Evolutionary conservation across 2,797 vertebrate species (phyloP), one percentile per base, ranked within the genome.

Genomic region (Ibycter americanus): DNA sequence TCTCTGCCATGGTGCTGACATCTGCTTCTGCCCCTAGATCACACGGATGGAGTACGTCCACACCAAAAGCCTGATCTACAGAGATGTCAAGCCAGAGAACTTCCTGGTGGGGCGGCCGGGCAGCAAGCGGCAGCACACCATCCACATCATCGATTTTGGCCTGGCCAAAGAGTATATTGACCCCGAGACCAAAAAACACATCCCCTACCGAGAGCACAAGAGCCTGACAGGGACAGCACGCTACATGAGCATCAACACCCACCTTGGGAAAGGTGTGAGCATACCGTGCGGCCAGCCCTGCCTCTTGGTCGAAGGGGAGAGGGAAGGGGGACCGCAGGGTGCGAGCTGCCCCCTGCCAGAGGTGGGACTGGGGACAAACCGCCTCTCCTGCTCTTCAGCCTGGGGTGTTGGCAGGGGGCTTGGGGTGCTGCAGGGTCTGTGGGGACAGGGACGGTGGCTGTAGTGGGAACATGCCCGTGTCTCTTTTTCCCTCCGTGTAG

Each of bases 171-270:
- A 99, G 97, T 99, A 99, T 96, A 99, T 99, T 32, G 99, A 99
- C 98, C 99, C 99, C 0, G 99, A 99, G 99, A 99, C 99, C 99
- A 99, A 99, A 99, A 99, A 99, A 99, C 99, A 99, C 99, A 99
- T 99, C 99, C 99, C 99, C 4, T 99, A 99, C 98, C 98, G 99
- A 97, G 99, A 99, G 98, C 99, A 99, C 99, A 99, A 99, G 98
- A 99, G 99, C 98, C 98, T 99, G 97, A 99, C 99, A 10, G 99
- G 99, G 96, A 99, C 99, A 2, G 99, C 99, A 2, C 99, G 99
- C 94, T 99, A 99, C 97, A 99, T 99, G 99, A 99, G 99, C 98
- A 99, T 99, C 98, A 99, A 99, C 98, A 99, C 99, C 31, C 99
- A 99, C 98, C 97, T 99, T 77, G 99, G 99, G 95, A 99, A 99